Evolutionary conservation across 2,797 vertebrate genomes (phyloP), one percentile per base, ranked within the genome.

Genomic region (Margarornis squamiger): DNA sequence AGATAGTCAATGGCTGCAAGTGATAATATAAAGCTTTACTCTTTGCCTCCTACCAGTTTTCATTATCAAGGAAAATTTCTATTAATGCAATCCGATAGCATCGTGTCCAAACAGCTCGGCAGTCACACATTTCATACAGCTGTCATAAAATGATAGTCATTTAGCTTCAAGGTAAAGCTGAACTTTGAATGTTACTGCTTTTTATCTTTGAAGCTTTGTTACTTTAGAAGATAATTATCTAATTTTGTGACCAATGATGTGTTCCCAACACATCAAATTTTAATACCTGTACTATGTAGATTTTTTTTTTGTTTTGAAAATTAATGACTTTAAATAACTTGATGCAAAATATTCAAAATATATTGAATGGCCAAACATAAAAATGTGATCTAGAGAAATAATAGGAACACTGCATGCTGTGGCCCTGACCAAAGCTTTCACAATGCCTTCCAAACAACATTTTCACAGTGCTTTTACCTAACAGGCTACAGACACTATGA

Each of bases 31-130:
- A 71, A 95, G 84, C 95, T 97, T 95, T 93, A 87, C 83, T 96
- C 92, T 95, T 92, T 79, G 86, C 88, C 92, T 97, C 95, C 96
- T 95, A 92, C 95, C 93, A 96, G 84, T 90, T 97, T 96, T 91
- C 94, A 96, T 97, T 97, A 97, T 97, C 97, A 94, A 97, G 68
- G 88, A 88, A 93, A 94, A 96, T 95, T 95, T 96, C 97, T 96
- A 71, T 97, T 97, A 96, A 93, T 78, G 58, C 89, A 95, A 81
- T 74, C 73, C 0, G 78, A 97, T 96, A 95, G 54, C 61, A 90
- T 97, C 93, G 8, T 84, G 91, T 92, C 90, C 93, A 95, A 96
- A 96, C 88, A 97, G 93, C 95, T 94, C 58, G 1, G 59, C 43
- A 72, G 88, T 90, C 90, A 61, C 36, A 90, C 87, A 89, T 95